Evolutionary conservation across 2,888 invertebrate species (phyloP), one percentile per base, ranked within the genome.

Genomic region (Branchellion lobata): DNA sequence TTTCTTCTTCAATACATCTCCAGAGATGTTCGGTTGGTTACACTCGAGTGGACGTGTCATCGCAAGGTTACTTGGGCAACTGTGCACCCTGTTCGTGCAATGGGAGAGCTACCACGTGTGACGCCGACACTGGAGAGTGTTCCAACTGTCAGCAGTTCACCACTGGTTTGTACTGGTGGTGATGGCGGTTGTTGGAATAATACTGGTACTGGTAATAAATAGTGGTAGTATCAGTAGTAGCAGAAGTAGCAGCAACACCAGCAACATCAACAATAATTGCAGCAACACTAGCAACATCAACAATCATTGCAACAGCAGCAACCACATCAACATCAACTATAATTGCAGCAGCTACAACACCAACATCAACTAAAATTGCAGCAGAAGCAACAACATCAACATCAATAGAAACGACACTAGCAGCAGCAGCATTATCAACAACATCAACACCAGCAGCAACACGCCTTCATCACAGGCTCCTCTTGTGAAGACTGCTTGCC

Each of bases 91-190:
- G 97, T 87, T 90, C 91, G 40, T 97, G 97, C 86, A 92, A 92
- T 75, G 94, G 93, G 0, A 96, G 96, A 85, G 93, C 93, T 0
- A 95, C 96, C 86, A 85, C 94, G 79, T 90, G 97, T 87, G 93
- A 96, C 87, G 90, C 91, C 65, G 88, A 90, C 83, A 92, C 93
- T 0, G 97, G 97, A 0, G 91, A 91, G 82, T 97, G 97, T 87
- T 90, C 94, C 78, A 92, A 92, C 72, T 85, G 85, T 79, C 72
- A 36, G 24, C 78, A 81, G 27, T 82, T 82, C 76, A 84, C 84
- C 8, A 79, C 74, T 24, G 84, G 84, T 79, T 40, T 24, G 68
- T 40, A n/a, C 18, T 14, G 18, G 31, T 57, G 5, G 5, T 14
- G 18, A 14, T 27, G n/a, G 8, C 14, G 8, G 11, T 65, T n/a